Evolutionary conservation across 1,140 invertebrate species (phyloP), one percentile per base, ranked within the genome.

Genomic region (Wasmannia auropunctata): DNA sequence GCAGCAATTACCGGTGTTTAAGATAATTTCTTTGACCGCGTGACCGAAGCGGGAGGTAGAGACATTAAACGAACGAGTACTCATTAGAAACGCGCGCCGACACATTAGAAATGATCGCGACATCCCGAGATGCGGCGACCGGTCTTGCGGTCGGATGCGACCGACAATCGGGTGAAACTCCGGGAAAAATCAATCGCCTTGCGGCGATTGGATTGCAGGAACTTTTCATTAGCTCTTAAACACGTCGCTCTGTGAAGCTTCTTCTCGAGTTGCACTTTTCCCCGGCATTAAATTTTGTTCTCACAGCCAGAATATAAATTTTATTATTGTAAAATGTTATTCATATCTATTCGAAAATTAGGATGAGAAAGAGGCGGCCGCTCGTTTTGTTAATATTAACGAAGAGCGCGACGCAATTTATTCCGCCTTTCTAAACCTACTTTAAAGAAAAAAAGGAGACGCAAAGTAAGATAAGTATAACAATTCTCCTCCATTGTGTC

Each of bases 401-500:
- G n/a, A 40, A 11, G 37, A 62, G 19, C 62, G 19, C 62, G 34
- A 51, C 56, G 25, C 22, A 65, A 69, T 31, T 72, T 31, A 72
- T 72, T 81, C 63, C 34, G 25, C 65, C 79, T 72, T 83, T 83
- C 67, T 60, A 46, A 72, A 43, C 51, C 67, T 74, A 58, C 51
- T 83, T 46, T 31, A n/a, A 79, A 43, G 51, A 40, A 56, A 72
- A 46, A 56, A 28, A n/a, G 4, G 22, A 70, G 40, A 43, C n/a
- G 37, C 37, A 16, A 72, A 46, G 19, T 37, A 14, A 72, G 37
- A 81, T 46, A 81, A 72, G 67, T 46, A 22, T 83, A 43, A 72
- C 4, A 72, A 56, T 72, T 74, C 69, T 70, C 37, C 79, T 60
- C 79, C 11, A 83, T 83, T 83, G 67, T 83, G 76, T 54, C 62